Conservation (phyloP, 2,113 vertebrate genomes). For the Crotalus helleri region DNA sequence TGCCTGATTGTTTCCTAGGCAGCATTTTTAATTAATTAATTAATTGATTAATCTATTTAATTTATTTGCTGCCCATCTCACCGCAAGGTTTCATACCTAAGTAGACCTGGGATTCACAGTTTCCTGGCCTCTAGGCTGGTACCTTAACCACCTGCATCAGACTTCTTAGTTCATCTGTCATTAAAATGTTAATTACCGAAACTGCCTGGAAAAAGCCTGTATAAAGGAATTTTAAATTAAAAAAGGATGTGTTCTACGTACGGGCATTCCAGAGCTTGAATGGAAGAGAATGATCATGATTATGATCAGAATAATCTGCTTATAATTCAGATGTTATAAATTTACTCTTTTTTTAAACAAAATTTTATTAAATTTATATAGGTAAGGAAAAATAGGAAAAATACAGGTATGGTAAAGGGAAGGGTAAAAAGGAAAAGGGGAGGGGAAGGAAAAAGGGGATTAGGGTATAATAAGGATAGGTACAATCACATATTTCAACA, state of each 20-base stretch:
- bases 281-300: neutral
- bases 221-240: neutral
- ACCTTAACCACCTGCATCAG: neutral
- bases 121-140: neutral
- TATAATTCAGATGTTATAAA: neutral
- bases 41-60: neutral
- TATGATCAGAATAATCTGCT: neutral
- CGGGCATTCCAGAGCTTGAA: neutral
- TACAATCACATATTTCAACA: no score
- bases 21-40: neutral
- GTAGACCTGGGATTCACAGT: neutral
- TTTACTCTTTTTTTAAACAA: neutral
- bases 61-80: neutral
- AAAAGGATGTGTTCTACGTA: neutral
- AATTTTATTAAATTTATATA: no score
- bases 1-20: neutral
- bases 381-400: no score
- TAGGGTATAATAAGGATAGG: no score
- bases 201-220: neutral
- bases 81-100: neutral
- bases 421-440: no score
- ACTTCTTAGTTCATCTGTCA: neutral
- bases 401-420: no score
- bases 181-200: neutral
- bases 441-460: no score